phyloP scores from a whole-genome alignment of 2,888 invertebrate species.

The Amiota minor region DNA sequence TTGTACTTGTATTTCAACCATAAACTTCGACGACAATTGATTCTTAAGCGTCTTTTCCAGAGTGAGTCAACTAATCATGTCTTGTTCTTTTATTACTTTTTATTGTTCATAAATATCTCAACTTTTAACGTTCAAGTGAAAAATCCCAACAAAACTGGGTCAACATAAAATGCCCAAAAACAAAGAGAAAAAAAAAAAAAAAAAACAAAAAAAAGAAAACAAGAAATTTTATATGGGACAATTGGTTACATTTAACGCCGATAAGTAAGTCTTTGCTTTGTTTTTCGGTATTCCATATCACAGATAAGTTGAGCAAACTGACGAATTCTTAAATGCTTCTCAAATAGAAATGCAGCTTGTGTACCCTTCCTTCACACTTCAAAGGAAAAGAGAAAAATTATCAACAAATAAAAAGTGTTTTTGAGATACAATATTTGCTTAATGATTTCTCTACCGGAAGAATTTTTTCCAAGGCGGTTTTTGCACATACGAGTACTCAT shows the following conservation, averaged over 20 bases:
- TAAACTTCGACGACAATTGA: too few relatives aligned
- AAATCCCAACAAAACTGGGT: not conserved
- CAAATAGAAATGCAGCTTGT: not conserved
- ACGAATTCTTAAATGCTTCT: constrained; percentile 4
- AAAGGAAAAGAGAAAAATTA: too few relatives aligned
- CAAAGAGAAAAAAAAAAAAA: not conserved
- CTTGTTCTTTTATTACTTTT: too few relatives aligned
- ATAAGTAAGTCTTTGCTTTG: constrained; percentile 22
- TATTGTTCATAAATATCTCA: not conserved
- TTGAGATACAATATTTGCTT: too few relatives aligned
- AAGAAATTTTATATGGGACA: not conserved
- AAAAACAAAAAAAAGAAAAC: not conserved
- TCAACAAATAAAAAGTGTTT: too few relatives aligned
- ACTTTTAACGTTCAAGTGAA: not conserved
- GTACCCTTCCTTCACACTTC: not conserved
- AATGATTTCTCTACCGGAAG: too few relatives aligned
- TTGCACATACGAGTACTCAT: too few relatives aligned
- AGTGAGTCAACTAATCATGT: too few relatives aligned
- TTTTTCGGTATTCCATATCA: not conserved
- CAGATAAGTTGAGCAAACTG: constrained; percentile 25
- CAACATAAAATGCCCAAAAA: constrained; percentile 11
- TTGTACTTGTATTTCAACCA: too few relatives aligned
- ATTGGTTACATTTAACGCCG: constrained; percentile 1
- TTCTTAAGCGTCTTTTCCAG: too few relatives aligned
- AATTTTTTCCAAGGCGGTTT: too few relatives aligned